Evolutionary conservation across 2,797 vertebrate species (phyloP), one percentile per base, ranked within the genome.

Genomic region (Eospalax fontanierii): DNA sequence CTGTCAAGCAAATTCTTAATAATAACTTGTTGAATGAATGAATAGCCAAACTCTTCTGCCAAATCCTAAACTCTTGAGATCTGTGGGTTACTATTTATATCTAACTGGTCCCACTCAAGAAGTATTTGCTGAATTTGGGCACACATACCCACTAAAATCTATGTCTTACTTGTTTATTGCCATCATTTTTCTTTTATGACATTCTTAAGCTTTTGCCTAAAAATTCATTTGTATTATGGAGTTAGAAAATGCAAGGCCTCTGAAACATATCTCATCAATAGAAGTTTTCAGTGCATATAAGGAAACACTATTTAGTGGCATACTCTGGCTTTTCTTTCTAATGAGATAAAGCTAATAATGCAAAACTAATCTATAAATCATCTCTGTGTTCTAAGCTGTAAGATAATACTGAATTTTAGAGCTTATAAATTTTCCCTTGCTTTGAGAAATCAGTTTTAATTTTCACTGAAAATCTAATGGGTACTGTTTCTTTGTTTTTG

Each of bases 371-470:
- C 11, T 82, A 79, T 38, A 94, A 79, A 65, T 68, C 50, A 82
- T 76, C 78, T 85, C 43, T 50, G 78, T 59, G 50, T 73, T 94
- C 75, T 16, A 84, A 46, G 68, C 81, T 94, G 35, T 86, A 90
- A 95, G 75, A 88, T 88, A 73, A 43, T 68, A 71, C 54, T 74
- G 19, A 78, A 91, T 82, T 87, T 93, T 87, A 71, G 68, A 78
- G 14, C 18, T 87, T 76, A 61, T 26, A 83, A 74, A 2, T 0
- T 94, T 93, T 94, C 90, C 83, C 84, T 97, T 93, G 96, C 80
- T 96, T 97, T 95, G 66, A 79, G 79, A 95, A 97, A 96, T 97
- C 74, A 96, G 70, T 97, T 95, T 96, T 90, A 90, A 94, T 89
- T 68, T 50, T 40, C 88, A 96, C 18, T 93, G 75, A 89, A 95